Percentiles rank a stretch among this genome's conserved stretches.
Evolutionary conservation across 2,113 vertebrate species (phyloP).

Genomic region (Nanorana parkeri): DNA sequence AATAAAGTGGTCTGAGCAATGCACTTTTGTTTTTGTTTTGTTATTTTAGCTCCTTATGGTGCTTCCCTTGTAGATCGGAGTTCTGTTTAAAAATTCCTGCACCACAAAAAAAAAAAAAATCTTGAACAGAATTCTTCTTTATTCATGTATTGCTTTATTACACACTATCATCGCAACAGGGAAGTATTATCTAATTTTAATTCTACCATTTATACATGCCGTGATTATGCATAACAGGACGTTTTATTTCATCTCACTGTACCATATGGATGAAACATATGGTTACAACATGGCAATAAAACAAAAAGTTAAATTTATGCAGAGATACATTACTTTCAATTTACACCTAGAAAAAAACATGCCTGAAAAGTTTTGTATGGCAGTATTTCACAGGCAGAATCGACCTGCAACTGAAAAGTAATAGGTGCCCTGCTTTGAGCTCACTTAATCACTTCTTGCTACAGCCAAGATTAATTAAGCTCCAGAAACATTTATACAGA

Average conservation of each 20-base stretch:
- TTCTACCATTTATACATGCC: background rate
- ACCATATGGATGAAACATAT: constrained; percentile 29
- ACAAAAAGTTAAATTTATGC: background rate
- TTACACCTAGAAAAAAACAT: background rate
- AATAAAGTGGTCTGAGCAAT: no score
- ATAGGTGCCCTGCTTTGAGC: background rate
- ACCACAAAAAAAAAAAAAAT: no score
- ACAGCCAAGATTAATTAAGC: background rate
- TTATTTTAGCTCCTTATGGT: no score
- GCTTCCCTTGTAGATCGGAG: no score
- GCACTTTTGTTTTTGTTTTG: no score
- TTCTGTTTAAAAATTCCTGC: no score
- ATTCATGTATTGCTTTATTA: constrained; percentile 2
- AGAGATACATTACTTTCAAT: background rate
- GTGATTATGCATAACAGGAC: background rate
- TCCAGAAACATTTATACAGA: background rate
- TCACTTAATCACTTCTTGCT: background rate
- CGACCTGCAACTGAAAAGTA: background rate
- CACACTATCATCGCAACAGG: background rate
- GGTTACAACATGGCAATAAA: background rate
- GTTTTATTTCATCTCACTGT: background rate
- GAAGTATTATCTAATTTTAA: background rate
- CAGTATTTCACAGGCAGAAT: constrained; percentile 4
- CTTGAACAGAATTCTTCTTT: background rate
- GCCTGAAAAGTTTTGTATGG: background rate